Conservation (phyloP, 2,888 invertebrate species). For the Ametastegia equiseti region DNA sequence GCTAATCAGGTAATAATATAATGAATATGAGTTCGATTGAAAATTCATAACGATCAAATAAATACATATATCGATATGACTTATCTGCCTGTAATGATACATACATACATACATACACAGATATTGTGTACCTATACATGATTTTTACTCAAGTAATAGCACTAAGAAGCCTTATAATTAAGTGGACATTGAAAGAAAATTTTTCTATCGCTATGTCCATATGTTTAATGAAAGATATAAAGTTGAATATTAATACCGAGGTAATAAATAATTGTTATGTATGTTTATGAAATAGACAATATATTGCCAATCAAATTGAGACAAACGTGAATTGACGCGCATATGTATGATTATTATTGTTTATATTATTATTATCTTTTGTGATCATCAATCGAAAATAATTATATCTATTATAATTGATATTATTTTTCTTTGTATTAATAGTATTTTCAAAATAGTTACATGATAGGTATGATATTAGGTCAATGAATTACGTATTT, state of each 20-base stretch:
- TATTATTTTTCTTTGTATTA: not conserved
- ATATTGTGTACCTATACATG: too few species aligned
- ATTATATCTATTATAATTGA: not conserved
- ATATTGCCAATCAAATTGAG: constrained; percentile 1
- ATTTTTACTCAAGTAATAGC: not conserved
- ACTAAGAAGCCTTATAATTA: not conserved
- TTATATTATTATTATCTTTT: too few species aligned
- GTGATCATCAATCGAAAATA: not conserved
- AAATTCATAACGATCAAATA: not conserved
- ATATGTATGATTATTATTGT: too few species aligned
- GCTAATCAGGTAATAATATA: not conserved
- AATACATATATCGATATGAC: not conserved
- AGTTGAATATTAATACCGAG: not conserved
- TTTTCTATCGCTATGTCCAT: constrained; percentile 1
- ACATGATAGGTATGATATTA: too few species aligned
- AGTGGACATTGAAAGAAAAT: not conserved
- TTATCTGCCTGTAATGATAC: not conserved
- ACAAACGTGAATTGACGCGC: not conserved
- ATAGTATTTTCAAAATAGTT: not conserved
- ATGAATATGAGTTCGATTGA: not conserved
- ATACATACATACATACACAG: not conserved
- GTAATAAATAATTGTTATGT: constrained; percentile 1
- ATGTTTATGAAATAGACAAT: constrained; percentile 7
- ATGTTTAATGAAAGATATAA: not conserved
- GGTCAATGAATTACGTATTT: not conserved